phyloP scores from a whole-genome alignment of 92 coral and sea anemone genomes.

The Micromussa lordhowensis region DNA sequence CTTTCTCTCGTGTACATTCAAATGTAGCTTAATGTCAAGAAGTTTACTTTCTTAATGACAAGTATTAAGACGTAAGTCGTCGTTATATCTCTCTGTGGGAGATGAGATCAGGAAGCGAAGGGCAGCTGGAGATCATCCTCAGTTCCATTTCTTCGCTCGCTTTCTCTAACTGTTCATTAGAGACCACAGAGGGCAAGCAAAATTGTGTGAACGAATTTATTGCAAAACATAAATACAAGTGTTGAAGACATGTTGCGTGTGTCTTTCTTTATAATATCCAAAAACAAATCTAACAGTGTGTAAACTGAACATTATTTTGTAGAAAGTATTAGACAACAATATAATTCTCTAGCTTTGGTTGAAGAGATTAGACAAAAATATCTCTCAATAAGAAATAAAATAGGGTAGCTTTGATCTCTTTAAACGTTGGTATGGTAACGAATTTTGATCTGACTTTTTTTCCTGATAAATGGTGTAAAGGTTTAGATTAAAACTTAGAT shows the following conservation, averaged over 20 bases:
- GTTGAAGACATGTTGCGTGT: not conserved
- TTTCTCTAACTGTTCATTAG: not conserved
- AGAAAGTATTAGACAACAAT: no score
- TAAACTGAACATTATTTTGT: no score
- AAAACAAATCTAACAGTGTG: no score
- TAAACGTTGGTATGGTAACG: no score
- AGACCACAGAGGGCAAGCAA: not conserved
- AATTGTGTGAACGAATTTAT: not conserved
- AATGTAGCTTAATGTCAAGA: not conserved
- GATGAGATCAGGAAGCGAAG: not conserved
- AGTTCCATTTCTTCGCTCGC: not conserved
- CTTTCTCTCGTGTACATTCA: not conserved
- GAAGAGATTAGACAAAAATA: no score
- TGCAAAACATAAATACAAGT: not conserved
- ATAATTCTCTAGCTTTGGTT: no score
- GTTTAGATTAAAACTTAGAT: no score
- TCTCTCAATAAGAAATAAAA: no score
- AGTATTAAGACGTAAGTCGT: not conserved
- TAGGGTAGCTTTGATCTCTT: no score
- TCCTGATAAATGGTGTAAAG: no score
- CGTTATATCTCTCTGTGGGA: not conserved
- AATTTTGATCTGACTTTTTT: no score
- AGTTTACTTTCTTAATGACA: not conserved
- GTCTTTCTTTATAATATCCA: not conserved
- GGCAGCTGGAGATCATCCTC: not conserved